Evolutionary conservation across 2,113 vertebrate genomes (phyloP).

Genomic region (Dolichallabes microphthalmus): DNA sequence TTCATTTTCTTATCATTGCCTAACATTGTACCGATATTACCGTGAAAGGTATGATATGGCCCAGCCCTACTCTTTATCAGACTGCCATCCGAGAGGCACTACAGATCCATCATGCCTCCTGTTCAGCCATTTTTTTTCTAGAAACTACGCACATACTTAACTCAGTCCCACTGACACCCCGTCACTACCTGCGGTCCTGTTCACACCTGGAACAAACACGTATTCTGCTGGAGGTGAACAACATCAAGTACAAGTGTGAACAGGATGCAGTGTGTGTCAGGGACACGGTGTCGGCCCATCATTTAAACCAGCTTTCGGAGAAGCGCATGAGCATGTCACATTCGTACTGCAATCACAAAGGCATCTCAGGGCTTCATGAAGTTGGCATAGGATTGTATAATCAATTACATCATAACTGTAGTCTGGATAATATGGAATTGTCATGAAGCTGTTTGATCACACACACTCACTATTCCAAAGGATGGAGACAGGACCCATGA

Average conservation of each 20-base stretch:
- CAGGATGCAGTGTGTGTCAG: neutral
- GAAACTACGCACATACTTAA: neutral
- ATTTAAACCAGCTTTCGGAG: neutral
- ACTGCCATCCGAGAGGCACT: neutral
- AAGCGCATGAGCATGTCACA: too few relatives aligned
- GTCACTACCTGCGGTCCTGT: neutral
- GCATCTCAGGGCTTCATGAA: too few relatives aligned
- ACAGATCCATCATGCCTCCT: neutral
- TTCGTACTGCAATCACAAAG: neutral
- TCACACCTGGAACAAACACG: neutral
- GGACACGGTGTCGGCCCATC: neutral
- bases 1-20: too few relatives aligned
- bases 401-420: neutral
- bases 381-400: neutral
- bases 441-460: neutral
- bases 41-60: too few relatives aligned
- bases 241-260: neutral
- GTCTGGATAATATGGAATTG: neutral
- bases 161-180: neutral
- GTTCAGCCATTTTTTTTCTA: neutral
- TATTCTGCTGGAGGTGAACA: neutral
- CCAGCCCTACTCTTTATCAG: too few relatives aligned
- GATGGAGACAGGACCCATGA: neutral
- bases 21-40: too few relatives aligned
- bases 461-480: neutral